These are phyloP conservation scores for Aurelia aurita complex sp. Pacific DNA, from an alignment of 30 jellyfish, hydroid and myxozoan genomes.

Conservation along the genomic window DNA sequence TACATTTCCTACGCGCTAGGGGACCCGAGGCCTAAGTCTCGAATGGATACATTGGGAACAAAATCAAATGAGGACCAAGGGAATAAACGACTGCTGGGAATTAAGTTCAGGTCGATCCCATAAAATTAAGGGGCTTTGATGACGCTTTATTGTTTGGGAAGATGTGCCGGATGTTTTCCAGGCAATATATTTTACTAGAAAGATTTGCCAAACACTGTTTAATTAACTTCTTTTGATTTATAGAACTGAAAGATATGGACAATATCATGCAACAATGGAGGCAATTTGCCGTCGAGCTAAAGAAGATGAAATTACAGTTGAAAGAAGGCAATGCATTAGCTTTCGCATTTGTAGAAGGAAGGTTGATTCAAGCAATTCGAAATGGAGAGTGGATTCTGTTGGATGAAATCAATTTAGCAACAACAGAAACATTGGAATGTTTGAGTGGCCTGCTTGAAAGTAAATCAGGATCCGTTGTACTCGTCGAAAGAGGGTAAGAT, in stretches of 20 bases:
- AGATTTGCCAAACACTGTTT: no score
- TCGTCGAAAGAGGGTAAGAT: slow-evolving; percentile 95
- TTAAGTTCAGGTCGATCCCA: no score
- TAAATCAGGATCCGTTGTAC: slow-evolving; percentile 86
- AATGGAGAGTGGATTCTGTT: slow-evolving; percentile 97
- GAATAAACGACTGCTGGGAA: no score
- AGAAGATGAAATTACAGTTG: slow-evolving; percentile 46
- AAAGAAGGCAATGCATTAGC: slow-evolving; percentile 72
- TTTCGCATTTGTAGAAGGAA: slow-evolving; percentile 88
- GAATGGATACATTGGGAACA: no score
- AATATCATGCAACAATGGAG: slow-evolving; percentile 42
- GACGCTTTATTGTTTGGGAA: no score
- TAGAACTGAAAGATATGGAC: slow-evolving; percentile 36
- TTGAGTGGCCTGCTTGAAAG: slow-evolving; percentile 89
- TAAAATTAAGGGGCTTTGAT: no score
- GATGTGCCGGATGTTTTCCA: no score
- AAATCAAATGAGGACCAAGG: no score
- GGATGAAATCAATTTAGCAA: slow-evolving; percentile 96
- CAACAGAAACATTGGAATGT: slow-evolving; percentile 93
- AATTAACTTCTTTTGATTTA: slow-evolving; percentile 1
- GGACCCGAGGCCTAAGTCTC: no score
- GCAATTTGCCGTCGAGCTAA: slow-evolving; percentile 44
- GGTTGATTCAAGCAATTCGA: slow-evolving; percentile 71
- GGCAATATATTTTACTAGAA: no score
- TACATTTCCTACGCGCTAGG: no score